A percentile compares a stretch with the other conserved stretches of the same genome.
Evolutionary conservation across 2,113 vertebrate genomes (phyloP).

Genomic region (Lutjanus erythropterus): DNA sequence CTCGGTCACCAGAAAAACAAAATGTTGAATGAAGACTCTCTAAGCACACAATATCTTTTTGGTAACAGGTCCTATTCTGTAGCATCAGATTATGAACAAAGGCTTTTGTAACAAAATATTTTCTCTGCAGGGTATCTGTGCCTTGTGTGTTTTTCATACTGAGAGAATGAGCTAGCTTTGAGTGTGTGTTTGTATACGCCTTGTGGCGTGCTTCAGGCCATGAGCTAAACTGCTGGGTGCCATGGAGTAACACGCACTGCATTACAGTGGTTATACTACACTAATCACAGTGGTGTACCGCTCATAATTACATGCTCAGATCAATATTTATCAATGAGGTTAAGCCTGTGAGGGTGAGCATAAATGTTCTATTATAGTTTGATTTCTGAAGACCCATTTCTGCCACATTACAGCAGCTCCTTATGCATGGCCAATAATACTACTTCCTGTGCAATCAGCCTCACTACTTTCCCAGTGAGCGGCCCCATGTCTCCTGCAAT

Average conservation of each 20-base stretch:
- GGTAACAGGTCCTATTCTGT: conserved; percentile 20
- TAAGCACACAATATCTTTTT: background rate
- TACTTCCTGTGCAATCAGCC: conserved; percentile 82
- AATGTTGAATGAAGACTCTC: background rate
- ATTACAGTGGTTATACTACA: conserved; percentile 19
- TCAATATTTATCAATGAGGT: conserved; percentile 20
- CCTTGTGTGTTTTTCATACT: conserved; percentile 63
- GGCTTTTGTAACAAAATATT: conserved; percentile 50
- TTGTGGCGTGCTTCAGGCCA: conserved; percentile 75
- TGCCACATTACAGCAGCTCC: conserved; percentile 61
- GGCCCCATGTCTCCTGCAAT: conserved; percentile 78
- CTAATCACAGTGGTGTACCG: conserved; percentile 17
- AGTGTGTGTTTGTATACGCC: conserved; percentile 63
- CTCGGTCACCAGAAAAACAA: too few species aligned
- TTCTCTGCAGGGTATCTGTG: conserved; percentile 60
- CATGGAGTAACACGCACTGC: conserved; percentile 29
- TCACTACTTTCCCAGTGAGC: conserved; percentile 71
- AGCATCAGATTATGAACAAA: conserved; percentile 42
- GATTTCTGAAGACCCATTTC: conserved; percentile 33
- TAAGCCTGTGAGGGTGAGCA: conserved; percentile 5
- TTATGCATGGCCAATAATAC: conserved; percentile 74
- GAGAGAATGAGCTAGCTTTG: conserved; percentile 35
- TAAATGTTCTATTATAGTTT: conserved; percentile 32
- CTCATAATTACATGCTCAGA: conserved; percentile 29
- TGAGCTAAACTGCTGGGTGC: conserved; percentile 56